Base-by-base conservation (phyloP, 2,888 invertebrate species). In the Mythimna impura region DNA sequence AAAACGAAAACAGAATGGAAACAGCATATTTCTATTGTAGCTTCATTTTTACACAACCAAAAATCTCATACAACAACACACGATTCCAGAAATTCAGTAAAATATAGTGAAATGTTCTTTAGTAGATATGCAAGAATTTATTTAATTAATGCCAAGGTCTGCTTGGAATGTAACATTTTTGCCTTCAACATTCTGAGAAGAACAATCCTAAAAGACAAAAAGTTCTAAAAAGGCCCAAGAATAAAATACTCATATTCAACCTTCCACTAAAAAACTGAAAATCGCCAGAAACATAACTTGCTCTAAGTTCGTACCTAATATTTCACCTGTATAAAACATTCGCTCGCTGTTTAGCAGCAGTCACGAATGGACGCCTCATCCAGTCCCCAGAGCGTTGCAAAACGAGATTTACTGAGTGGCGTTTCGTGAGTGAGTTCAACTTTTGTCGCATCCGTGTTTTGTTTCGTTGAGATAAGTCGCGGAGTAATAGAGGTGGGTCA, bases 401-500 rank as follows among this genome's bases (percentile, higher is more conserved):
- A 74, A 58, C 30, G 5, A 71, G 61, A 80, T 82, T 80, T 77
- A 81, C 64, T 43, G 65, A 68, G 54, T 66, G 50, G 12, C 14
- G n/a, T 17, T 71, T 67, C 65, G 22, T 40, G 67, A 60, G 60
- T 22, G 36, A 22, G 60, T 14, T 60, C 34, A 71, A 79, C 61
- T 82, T 81, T 81, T 81, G 64, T 80, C 55, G 40, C 30, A 30
- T 55, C 20, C 34, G 5, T 69, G 50, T 81, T 70, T 69, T 57
- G 64, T 67, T 61, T 67, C 6, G n/a, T 67, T 47, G 25, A n/a
- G 12, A 30, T 25, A 64, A 71, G 40, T 78, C 25, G 20, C 6
- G 1, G 67, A 55, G 47, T 40, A 64, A 14, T 52, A 58, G 30
- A 76, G 54, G 22, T 79, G 57, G 43, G 66, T 60, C n/a, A 60